Percentiles rank a stretch among this genome's conserved stretches.
phyloP scores from a whole-genome alignment of 2,113 vertebrate genomes.

The Jacana jacana region DNA sequence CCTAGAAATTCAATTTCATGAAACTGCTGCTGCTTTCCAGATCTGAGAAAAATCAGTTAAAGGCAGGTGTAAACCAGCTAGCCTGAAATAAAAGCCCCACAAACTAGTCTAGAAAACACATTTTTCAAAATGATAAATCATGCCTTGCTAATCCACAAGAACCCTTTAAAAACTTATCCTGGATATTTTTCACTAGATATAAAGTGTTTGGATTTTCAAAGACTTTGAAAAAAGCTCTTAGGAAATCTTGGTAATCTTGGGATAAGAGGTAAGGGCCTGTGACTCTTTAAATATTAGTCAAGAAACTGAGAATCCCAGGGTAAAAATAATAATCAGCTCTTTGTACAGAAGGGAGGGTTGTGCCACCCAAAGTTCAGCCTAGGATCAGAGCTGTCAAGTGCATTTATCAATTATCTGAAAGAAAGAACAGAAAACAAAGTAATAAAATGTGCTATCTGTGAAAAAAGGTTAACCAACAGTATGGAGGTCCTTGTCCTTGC shows the following conservation, averaged over 20 bases:
- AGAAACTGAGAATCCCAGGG: neutral
- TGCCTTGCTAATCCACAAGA: neutral
- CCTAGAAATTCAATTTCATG: neutral
- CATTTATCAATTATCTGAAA: neutral
- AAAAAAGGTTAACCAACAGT: neutral
- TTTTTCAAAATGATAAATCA: neutral
- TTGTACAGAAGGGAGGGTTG: fast-evolving
- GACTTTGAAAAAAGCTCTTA: neutral
- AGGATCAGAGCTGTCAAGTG: neutral
- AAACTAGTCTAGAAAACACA: neutral
- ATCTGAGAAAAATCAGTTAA: neutral
- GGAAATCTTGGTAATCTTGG: neutral
- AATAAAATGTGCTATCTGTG: neutral
- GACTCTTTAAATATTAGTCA: neutral
- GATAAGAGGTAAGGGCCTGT: neutral
- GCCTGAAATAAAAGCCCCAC: neutral
- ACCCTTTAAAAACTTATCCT: neutral
- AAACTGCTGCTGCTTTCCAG: neutral
- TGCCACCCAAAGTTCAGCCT: neutral
- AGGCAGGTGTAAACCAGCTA: neutral
- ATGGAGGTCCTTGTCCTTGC: neutral
- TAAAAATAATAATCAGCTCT: neutral
- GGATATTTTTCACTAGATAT: neutral
- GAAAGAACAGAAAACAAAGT: neutral
- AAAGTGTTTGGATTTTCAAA: neutral